Evolutionary conservation across 2,113 vertebrate genomes (phyloP), one percentile per base, ranked within the genome.

Genomic region (Ictalurus furcatus): DNA sequence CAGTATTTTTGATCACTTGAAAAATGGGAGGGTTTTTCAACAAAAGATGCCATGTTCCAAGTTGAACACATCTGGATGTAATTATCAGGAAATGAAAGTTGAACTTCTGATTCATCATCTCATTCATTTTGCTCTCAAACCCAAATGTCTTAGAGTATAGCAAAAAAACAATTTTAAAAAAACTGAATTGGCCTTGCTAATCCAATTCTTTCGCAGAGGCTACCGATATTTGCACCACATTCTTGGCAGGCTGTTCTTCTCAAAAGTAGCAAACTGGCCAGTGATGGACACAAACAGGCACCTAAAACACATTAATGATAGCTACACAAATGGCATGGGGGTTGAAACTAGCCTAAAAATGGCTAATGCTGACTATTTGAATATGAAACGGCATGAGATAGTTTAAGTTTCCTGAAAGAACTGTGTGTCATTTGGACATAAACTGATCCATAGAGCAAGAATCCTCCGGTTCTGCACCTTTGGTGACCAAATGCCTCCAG

Each of bases 401-500:
- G 30, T 34, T 74, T 0, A 74, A 21, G 16, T 40, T 74, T 37
- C 71, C 34, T 4, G 9, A 40, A 74, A 74, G 2, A 25, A 63
- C 21, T 37, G 69, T 65, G 52, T 80, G 52, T 80, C 65, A 85
- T 85, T 81, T 63, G 86, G 63, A 61, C 52, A 56, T 54, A 48
- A 74, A 74, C 48, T n/a, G 76, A 63, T 88, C 63, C 30, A 74
- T 40, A 88, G 34, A 58, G 40, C 37, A 85, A 73, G 0, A 37
- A 67, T 87, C 65, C 28, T 52, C 76, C 63, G 76, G 85, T 28
- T 52, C 65, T 34, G 88, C 40, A 86, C 78, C 61, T 86, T 80
- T 80, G 63, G 48, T 40, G 63, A 81, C 37, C 21, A 30, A 30
- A 56, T 11, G 84, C 34, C 78, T 87, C 86, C 89, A 90, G 37